These are phyloP conservation scores for Alloplasta piceator DNA, from an alignment of 2,888 invertebrate genomes.

Conservation along the genomic window DNA sequence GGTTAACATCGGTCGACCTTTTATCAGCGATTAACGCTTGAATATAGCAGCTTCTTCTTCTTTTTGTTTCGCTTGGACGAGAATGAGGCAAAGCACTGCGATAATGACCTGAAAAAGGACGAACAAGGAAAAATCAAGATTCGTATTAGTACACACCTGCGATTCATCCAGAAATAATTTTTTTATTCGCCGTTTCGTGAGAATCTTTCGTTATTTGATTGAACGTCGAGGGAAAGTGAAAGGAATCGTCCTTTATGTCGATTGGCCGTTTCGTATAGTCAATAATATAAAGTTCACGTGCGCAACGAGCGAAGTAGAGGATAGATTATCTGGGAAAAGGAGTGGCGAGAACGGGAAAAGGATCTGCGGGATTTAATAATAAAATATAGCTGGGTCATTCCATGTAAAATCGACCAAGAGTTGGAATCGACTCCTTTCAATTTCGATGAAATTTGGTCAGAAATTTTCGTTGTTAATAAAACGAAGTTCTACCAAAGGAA, in stretches of 20 bases:
- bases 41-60: conserved; percentile 88
- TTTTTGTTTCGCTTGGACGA: conserved; percentile 90
- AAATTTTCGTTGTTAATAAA: too few species aligned
- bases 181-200: conserved; percentile 41
- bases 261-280: conserved; percentile 41
- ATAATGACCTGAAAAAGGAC: conserved; percentile 86
- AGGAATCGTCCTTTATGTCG: conserved; percentile 56
- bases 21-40: conserved; percentile 79
- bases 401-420: too few species aligned
- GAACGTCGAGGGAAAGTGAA: conserved; percentile 42
- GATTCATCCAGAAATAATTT: not conserved
- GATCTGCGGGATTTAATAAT: not conserved
- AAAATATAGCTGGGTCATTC: too few species aligned
- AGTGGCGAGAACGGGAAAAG: not conserved
- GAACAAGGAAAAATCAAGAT: conserved; percentile 61
- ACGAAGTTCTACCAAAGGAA: too few species aligned
- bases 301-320: not conserved
- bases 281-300: conserved; percentile 53
- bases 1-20: too few species aligned
- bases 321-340: not conserved
- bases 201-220: conserved; percentile 54
- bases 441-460: too few species aligned
- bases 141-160: not conserved
- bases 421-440: too few species aligned
- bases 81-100: conserved; percentile 88